phyloP scores from a whole-genome alignment of 2,113 vertebrate species.

The Burhinus bistriatus region DNA sequence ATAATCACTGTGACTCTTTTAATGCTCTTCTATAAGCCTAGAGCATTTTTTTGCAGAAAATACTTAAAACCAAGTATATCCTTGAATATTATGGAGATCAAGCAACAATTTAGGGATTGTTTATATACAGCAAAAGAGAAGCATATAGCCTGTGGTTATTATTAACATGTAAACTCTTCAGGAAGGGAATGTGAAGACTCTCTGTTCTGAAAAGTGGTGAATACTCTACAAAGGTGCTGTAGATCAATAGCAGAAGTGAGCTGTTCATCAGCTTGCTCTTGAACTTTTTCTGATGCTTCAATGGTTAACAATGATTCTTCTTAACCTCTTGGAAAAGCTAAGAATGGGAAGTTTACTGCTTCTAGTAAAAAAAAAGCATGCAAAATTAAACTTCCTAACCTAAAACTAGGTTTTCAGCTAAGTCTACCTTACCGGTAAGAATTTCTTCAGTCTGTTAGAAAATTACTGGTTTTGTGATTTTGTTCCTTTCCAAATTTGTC shows the following conservation, averaged over 20 bases:
- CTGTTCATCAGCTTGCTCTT: neutral
- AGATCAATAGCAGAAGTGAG: neutral
- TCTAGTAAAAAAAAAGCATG: neutral
- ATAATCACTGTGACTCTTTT: neutral
- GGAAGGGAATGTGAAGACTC: neutral
- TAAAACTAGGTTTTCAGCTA: neutral
- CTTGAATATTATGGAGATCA: neutral
- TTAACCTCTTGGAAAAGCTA: neutral
- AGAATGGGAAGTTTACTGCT: neutral
- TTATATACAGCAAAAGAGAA: neutral
- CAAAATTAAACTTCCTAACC: neutral
- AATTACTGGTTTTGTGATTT: neutral
- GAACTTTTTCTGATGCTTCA: neutral
- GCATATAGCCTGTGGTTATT: neutral
- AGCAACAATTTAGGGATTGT: neutral
- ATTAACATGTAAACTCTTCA: neutral
- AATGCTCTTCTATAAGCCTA: neutral
- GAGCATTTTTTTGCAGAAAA: neutral
- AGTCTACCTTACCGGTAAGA: neutral
- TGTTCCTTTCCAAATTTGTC: neutral
- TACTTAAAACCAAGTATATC: neutral
- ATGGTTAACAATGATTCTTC: neutral
- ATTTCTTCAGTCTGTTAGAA: neutral
- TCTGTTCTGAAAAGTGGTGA: neutral
- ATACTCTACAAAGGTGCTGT: neutral